Conservation (phyloP, 2,113 vertebrate genomes). For the Triplophysa siluroides region DNA sequence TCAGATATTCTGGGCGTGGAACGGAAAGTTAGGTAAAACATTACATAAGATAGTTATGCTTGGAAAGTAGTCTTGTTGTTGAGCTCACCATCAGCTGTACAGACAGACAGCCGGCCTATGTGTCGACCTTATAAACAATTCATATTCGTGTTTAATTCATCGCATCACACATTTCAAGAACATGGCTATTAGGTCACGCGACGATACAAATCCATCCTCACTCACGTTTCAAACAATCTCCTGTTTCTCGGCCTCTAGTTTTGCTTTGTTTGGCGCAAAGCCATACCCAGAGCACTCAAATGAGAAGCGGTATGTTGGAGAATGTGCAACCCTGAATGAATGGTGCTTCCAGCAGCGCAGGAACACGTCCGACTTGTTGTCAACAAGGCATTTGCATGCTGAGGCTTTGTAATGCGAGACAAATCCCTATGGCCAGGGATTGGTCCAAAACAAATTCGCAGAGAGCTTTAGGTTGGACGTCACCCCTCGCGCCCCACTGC, state of each 20-base stretch:
- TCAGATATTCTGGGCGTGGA: slow-evolving; percentile 1
- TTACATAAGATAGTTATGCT: neutral
- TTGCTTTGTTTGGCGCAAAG: neutral
- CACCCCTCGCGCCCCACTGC: neutral
- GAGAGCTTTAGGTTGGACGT: neutral
- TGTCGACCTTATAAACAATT: neutral
- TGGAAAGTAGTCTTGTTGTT: neutral
- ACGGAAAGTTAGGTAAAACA: neutral
- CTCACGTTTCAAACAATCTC: neutral
- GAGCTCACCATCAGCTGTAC: neutral
- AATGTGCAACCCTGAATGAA: neutral
- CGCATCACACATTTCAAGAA: neutral
- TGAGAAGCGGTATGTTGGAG: neutral
- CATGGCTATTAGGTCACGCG: neutral
- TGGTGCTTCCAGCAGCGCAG: neutral
- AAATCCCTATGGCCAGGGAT: neutral
- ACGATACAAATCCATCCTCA: neutral
- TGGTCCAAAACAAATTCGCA: neutral
- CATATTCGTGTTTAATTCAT: neutral
- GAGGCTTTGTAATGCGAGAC: slow-evolving; percentile 22
- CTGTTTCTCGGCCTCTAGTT: neutral
- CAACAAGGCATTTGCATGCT: neutral
- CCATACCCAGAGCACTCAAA: neutral
- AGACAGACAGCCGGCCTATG: neutral
- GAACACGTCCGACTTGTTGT: slow-evolving; percentile 6